phyloP scores from a whole-genome alignment of 2,888 invertebrate genomes.

The Parnassius smintheus region DNA sequence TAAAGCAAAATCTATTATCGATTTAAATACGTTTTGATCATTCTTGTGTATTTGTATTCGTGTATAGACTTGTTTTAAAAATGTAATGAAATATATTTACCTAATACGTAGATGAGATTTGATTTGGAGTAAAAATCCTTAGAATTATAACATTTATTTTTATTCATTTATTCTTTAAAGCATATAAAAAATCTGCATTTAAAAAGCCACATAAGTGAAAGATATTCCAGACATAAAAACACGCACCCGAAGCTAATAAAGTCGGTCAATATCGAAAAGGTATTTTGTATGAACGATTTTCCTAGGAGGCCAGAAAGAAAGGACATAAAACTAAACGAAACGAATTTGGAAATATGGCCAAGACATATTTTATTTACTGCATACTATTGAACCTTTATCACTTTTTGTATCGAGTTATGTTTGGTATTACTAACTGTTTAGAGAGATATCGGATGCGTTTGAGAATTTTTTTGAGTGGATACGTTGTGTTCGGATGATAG shows the following conservation, averaged over 20 bases:
- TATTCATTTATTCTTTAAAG: slow-evolving; percentile 29
- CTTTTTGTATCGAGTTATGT: slow-evolving; percentile 72
- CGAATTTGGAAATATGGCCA: slow-evolving; percentile 78
- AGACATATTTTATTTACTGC: slow-evolving; percentile 81
- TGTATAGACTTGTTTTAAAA: no score
- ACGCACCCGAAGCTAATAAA: slow-evolving; percentile 78
- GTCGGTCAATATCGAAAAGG: slow-evolving; percentile 75
- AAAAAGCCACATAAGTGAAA: slow-evolving; percentile 66
- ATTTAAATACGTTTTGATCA: no score
- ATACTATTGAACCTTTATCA: slow-evolving; percentile 80
- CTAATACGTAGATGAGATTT: no score
- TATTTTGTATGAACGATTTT: slow-evolving; percentile 78
- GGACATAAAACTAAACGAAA: slow-evolving; percentile 74
- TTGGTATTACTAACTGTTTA: slow-evolving; percentile 63
- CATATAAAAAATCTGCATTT: slow-evolving; percentile 67
- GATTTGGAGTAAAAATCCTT: no score
- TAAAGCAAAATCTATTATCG: background rate
- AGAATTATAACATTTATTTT: no score
- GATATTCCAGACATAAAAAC: slow-evolving; percentile 75
- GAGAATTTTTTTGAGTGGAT: slow-evolving; percentile 33
- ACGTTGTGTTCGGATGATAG: background rate
- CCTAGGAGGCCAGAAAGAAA: slow-evolving; percentile 70
- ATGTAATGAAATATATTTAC: no score
- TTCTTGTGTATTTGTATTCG: no score
- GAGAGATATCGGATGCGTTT: slow-evolving; percentile 38